These are phyloP conservation scores for Tenebrosternarchus preto DNA, from an alignment of 2,113 vertebrate genomes.

Conservation along the genomic window DNA sequence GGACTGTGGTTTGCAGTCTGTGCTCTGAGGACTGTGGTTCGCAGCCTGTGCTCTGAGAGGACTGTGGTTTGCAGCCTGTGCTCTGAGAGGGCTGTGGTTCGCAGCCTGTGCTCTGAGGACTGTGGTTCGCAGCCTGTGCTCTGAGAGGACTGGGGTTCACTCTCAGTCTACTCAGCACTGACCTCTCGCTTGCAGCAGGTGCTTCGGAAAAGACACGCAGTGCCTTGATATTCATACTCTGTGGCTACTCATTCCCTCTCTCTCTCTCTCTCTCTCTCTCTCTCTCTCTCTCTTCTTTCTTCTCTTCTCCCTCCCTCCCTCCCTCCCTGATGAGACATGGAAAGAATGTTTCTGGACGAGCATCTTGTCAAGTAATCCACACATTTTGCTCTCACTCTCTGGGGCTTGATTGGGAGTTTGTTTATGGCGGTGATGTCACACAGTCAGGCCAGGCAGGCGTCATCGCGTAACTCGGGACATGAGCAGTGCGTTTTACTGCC, in stretches of 20 bases:
- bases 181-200: not conserved
- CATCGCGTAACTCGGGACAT: slow-evolving; percentile 49
- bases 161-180: too few species aligned
- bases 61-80: not conserved
- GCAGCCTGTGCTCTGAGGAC: too few species aligned
- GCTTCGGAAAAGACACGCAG: not conserved
- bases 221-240: not conserved
- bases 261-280: not conserved
- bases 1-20: too few species aligned
- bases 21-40: too few species aligned
- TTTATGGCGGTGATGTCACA: slow-evolving; percentile 67
- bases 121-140: too few species aligned
- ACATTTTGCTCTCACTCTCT: slow-evolving; percentile 45
- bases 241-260: not conserved
- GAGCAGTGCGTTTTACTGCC: slow-evolving; percentile 59
- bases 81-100: too few species aligned
- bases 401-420: slow-evolving; percentile 50
- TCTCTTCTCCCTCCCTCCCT: slow-evolving; percentile 6
- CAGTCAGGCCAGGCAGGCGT: slow-evolving; percentile 51
- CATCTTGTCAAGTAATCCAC: slow-evolving; percentile 65
- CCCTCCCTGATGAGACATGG: slow-evolving; percentile 71
- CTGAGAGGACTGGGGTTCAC: too few species aligned
- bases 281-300: slow-evolving; percentile 30
- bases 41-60: not conserved
- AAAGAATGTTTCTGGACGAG: slow-evolving; percentile 74